These are phyloP conservation scores for Eleutherodactylus coqui DNA, from an alignment of 2,797 vertebrate genomes.

Conservation along the genomic window DNA sequence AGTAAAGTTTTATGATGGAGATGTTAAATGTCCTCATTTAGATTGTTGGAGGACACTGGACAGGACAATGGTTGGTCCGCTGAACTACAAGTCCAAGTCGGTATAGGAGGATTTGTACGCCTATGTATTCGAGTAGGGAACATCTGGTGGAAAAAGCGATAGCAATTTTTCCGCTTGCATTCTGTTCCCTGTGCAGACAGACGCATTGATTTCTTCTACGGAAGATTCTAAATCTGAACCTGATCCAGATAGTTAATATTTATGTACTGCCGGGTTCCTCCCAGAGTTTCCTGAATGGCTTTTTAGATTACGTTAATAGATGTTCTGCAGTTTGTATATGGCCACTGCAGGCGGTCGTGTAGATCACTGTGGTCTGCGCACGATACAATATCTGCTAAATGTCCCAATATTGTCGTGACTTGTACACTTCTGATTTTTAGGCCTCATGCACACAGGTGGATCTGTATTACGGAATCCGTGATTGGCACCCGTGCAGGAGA, in stretches of 20 bases:
- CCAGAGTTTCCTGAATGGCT: background rate
- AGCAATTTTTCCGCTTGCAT: background rate
- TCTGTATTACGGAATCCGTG: no score
- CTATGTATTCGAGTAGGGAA: no score
- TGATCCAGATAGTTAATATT: slow-evolving; percentile 4
- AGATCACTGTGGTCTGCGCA: background rate
- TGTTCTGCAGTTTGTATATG: background rate
- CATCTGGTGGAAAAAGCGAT: background rate
- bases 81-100: background rate
- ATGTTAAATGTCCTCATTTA: no score
- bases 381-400: background rate
- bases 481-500: no score
- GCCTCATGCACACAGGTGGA: no score
- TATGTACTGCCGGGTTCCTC: background rate
- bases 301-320: background rate
- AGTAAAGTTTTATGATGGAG: no score
- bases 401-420: background rate
- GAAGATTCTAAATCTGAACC: slow-evolving; percentile 13
- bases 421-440: no score
- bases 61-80: no score
- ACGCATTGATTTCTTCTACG: slow-evolving; percentile 21
- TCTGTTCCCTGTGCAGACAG: slow-evolving; percentile 15
- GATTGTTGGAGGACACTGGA: no score
- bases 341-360: background rate
- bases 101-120: background rate